A percentile compares a stretch with the other conserved stretches of the same genome.
Conservation (phyloP, 2,113 vertebrate species). For the Prochilodus magdalenae region DNA sequence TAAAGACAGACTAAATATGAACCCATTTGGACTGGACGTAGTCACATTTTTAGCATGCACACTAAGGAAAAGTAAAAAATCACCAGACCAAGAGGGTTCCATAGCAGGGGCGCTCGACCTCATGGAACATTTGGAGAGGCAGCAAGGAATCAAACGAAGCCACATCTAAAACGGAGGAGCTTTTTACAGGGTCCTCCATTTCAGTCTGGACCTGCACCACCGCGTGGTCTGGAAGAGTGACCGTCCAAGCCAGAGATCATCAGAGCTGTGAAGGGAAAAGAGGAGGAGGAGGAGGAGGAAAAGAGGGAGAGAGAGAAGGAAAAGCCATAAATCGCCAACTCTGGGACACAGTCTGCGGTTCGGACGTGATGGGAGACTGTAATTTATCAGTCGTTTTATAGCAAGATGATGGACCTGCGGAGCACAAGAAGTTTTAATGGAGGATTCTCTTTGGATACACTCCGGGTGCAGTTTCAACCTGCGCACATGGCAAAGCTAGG, state of each 20-base stretch:
- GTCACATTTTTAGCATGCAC: constrained; percentile 28
- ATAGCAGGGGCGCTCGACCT: constrained; percentile 36
- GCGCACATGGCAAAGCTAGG: constrained; percentile 28
- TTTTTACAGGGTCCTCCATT: constrained; percentile 45
- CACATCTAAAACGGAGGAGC: constrained; percentile 46
- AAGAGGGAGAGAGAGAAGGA: constrained; percentile 34
- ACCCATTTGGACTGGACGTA: constrained; percentile 11
- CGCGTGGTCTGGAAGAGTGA: constrained; percentile 54
- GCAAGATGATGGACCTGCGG: constrained; percentile 51
- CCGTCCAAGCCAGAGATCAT: constrained; percentile 42
- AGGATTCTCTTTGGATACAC: constrained; percentile 35
- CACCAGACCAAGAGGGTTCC: constrained; percentile 38
- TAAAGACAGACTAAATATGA: background rate
- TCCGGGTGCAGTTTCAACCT: constrained; percentile 50
- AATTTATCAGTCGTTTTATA: constrained; percentile 55
- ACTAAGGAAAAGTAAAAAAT: constrained; percentile 29
- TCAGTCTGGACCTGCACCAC: constrained; percentile 31
- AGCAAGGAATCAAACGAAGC: constrained; percentile 49
- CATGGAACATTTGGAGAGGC: constrained; percentile 48
- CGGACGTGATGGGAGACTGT: constrained; percentile 48
- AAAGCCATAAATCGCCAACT: constrained; percentile 52
- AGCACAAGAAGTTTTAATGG: constrained; percentile 46
- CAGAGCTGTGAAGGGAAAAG: constrained; percentile 38
- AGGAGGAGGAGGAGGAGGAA: background rate
- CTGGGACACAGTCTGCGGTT: constrained; percentile 50